These are phyloP conservation scores for Monopis laevigella DNA, from an alignment of 2,888 invertebrate species.

Conservation along the genomic window DNA sequence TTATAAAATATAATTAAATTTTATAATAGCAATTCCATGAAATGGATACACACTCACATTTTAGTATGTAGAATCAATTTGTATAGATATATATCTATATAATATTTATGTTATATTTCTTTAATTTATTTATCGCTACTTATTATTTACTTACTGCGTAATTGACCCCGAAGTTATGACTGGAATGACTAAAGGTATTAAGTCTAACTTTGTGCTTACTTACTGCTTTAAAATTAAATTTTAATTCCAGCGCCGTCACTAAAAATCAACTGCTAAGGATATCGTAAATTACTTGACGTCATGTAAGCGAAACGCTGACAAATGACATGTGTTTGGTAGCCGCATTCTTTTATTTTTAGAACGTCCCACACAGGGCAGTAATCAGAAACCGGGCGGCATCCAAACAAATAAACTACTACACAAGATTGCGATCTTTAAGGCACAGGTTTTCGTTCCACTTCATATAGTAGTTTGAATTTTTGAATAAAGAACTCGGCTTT, in stretches of 20 bases:
- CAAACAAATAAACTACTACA: slow-evolving; percentile 12
- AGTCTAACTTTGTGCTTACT: not conserved
- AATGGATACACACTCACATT: no score
- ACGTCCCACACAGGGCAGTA: slow-evolving; percentile 33
- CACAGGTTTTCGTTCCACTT: no score
- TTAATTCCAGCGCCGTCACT: slow-evolving; percentile 23
- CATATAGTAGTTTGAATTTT: slow-evolving; percentile 1
- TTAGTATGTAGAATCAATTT: no score
- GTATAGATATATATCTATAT: no score
- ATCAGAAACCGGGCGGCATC: slow-evolving; percentile 29
- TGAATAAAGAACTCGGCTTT: slow-evolving; percentile 8
- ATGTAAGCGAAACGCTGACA: slow-evolving; percentile 50
- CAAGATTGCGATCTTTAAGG: slow-evolving; percentile 10
- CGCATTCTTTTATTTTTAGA: slow-evolving; percentile 40
- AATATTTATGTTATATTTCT: no score
- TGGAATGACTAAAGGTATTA: no score
- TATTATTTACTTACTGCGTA: no score
- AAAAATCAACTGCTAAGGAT: slow-evolving; percentile 31
- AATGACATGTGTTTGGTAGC: slow-evolving; percentile 49
- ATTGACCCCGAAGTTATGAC: no score
- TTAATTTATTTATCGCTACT: no score
- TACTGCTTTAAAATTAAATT: not conserved
- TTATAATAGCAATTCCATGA: no score
- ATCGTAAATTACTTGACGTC: slow-evolving; percentile 46
- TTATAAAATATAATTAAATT: no score